Evolutionary conservation across 2,797 vertebrate species (phyloP), one percentile per base, ranked within the genome.

Genomic region (Arnoldichthys spilopterus): DNA sequence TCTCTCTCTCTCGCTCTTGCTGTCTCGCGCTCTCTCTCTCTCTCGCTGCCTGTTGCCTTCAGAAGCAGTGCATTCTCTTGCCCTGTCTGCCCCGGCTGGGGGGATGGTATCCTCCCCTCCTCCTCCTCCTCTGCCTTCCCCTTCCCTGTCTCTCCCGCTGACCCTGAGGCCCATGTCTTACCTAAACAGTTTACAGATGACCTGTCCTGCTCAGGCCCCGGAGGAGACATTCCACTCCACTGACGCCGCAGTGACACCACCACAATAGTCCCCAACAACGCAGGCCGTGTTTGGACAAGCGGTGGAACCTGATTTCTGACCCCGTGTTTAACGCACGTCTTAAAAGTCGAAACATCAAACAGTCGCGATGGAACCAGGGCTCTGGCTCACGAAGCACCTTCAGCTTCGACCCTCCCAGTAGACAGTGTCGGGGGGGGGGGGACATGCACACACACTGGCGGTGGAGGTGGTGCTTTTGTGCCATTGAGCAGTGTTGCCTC

Each of bases 151-250:
- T 49, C 54, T 67, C 53, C 49, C 72, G 47, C 72, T 45, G 66
- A 76, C 77, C 64, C 20, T 22, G 76, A 62, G 68, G 76, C 68
- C 58, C 58, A 54, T 11, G 20, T 72, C 24, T 64, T 59, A 63
- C 16, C 16, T 58, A 72, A 62, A 72, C 58, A 78, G 68, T 71
- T 77, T 72, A 72, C 76, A 72, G 68, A 78, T 78, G 76, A 78
- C 56, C 68, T 20, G n/a, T 34, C 54, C 15, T 58, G 30, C 26
- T 16, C 74, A 9, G 13, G 77, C 62, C 59, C 83, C 75, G 71
- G 72, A 82, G 84, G 88, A 89, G 87, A 87, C 59, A 77, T 62
- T 32, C 59, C 24, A 54, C 20, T 22, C 62, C 32, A 5, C 37
- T 40, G 20, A 40, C 18, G n/a, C 16, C 24, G 9, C 20, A 43